Evolutionary conservation across 2,113 vertebrate species (phyloP).

Genomic region (Echinops telfairi): DNA sequence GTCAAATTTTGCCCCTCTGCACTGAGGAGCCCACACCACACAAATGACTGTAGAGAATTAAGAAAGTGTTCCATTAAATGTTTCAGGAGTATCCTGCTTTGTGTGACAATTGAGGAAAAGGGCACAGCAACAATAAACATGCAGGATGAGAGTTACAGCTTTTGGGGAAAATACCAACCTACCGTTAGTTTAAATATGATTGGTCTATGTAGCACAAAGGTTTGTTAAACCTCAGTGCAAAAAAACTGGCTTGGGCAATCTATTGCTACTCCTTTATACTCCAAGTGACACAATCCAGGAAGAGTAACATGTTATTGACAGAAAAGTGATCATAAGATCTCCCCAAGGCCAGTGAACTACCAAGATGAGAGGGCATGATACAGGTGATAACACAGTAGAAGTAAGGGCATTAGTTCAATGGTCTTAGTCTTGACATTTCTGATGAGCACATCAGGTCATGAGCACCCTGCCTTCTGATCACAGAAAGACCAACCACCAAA

Average conservation of each 20-base stretch:
- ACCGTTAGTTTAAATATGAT: conserved; percentile 58
- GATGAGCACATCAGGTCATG: conserved; percentile 62
- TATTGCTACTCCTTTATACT: conserved; percentile 81
- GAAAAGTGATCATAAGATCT: not conserved
- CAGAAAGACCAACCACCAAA: conserved; percentile 95
- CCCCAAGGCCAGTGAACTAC: conserved; percentile 57
- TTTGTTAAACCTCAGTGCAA: conserved; percentile 29
- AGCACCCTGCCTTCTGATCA: conserved; percentile 85
- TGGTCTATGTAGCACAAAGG: conserved; percentile 47
- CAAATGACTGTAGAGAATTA: conserved; percentile 50
- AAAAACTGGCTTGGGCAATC: conserved; percentile 71
- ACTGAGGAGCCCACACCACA: conserved; percentile 33
- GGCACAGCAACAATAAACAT: conserved; percentile 34
- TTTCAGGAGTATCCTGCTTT: conserved; percentile 56
- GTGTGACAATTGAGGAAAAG: not conserved
- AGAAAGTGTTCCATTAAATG: conserved; percentile 52
- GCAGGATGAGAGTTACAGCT: conserved; percentile 25
- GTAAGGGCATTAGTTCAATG: conserved; percentile 80
- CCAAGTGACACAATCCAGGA: conserved; percentile 53
- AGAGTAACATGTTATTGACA: conserved; percentile 61
- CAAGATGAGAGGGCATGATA: conserved; percentile 72
- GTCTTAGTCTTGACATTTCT: conserved; percentile 86
- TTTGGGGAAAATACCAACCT: conserved; percentile 5
- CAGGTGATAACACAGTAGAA: conserved; percentile 76
- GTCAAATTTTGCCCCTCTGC: conserved; percentile 43